Percentiles rank a stretch among this genome's conserved stretches.
phyloP scores from a whole-genome alignment of 1,140 invertebrate genomes.

The Temnothorax curvispinosus region DNA sequence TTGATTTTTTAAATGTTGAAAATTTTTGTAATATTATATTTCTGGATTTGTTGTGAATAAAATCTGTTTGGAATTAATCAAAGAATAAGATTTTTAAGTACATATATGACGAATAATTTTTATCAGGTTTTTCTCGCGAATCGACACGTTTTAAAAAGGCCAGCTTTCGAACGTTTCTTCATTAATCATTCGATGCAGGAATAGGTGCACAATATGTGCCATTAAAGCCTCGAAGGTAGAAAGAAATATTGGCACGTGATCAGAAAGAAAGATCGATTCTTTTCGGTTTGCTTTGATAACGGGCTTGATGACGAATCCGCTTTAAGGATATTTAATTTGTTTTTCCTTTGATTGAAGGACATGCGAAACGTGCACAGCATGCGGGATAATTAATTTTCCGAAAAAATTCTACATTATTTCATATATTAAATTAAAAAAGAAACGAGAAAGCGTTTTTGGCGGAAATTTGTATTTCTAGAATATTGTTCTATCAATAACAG shows the following conservation, averaged over 20 bases:
- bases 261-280: background rate
- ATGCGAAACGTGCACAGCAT: background rate
- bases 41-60: background rate
- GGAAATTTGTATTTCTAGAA: background rate
- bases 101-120: background rate
- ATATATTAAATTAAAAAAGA: background rate
- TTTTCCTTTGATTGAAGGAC: background rate
- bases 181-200: conserved; percentile 24
- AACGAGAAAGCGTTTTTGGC: background rate
- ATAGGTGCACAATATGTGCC: background rate
- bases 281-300: conserved; percentile 4
- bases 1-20: background rate
- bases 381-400: background rate
- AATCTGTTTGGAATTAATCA: background rate
- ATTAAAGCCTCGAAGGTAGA: background rate
- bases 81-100: background rate
- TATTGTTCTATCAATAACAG: no score
- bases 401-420: background rate
- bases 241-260: background rate
- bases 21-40: background rate
- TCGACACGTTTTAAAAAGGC: background rate
- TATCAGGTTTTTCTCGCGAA: background rate
- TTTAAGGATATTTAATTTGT: background rate
- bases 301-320: background rate
- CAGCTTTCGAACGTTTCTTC: background rate